Conservation (phyloP, 1,140 invertebrate genomes). For the Galleria mellonella region DNA sequence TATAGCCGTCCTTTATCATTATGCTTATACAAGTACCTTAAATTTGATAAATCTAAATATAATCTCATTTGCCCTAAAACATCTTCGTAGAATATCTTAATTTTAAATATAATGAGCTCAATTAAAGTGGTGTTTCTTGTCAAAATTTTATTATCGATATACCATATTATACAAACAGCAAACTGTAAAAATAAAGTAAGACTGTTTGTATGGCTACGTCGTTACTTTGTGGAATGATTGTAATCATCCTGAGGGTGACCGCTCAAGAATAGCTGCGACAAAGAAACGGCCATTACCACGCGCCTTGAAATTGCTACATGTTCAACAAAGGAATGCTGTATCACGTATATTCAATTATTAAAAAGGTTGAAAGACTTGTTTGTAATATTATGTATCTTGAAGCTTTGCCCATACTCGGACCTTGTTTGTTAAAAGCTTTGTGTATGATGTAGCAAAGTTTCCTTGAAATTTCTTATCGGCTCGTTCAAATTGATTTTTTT, state of each 20-base stretch:
- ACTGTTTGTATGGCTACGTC: background rate
- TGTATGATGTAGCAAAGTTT: background rate
- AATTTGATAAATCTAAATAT: too few relatives aligned
- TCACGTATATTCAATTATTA: slow-evolving; percentile 49
- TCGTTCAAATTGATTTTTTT: too few relatives aligned
- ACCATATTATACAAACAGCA: background rate
- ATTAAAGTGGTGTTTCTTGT: background rate
- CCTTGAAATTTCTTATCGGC: background rate
- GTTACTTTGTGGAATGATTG: slow-evolving; percentile 1
- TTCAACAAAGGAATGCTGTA: slow-evolving; percentile 38
- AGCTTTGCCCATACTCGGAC: background rate
- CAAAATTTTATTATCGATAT: background rate
- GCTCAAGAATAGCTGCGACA: slow-evolving; percentile 23
- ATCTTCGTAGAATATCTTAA: too few relatives aligned
- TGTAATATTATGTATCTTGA: background rate
- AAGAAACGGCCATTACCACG: slow-evolving; percentile 25
- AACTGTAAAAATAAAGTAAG: background rate
- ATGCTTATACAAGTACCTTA: too few relatives aligned
- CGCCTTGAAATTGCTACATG: slow-evolving; percentile 36
- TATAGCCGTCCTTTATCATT: too few relatives aligned
- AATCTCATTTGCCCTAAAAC: too few relatives aligned
- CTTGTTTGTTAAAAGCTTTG: background rate
- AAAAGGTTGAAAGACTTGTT: slow-evolving; percentile 30
- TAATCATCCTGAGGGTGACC: slow-evolving; percentile 19
- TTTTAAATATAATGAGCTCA: too few relatives aligned